A percentile compares a stretch with the other conserved stretches of the same genome.
These are phyloP conservation scores for Drosophila pandora DNA, from an alignment of 1,140 invertebrate species.

Conservation along the genomic window DNA sequence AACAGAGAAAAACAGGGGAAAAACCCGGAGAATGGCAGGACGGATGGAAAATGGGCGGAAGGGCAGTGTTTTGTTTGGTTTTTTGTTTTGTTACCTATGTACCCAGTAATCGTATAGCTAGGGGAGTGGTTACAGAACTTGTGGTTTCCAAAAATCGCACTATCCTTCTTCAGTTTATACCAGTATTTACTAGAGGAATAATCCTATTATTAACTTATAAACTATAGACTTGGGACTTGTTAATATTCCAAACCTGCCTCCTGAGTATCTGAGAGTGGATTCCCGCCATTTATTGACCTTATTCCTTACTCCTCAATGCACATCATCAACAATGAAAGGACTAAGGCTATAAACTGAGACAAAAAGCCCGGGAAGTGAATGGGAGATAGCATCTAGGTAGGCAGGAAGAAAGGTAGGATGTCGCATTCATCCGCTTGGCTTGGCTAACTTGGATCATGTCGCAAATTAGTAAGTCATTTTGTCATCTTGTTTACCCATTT, in stretches of 20 bases:
- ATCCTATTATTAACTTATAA: neutral
- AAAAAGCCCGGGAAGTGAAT: neutral
- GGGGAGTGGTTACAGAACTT: neutral
- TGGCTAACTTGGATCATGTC: conserved; percentile 77
- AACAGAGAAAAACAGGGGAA: conserved; percentile 29
- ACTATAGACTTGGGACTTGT: no score
- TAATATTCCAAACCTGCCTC: neutral
- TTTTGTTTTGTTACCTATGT: conserved; percentile 31
- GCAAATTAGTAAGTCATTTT: conserved; percentile 79
- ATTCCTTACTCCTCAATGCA: conserved; percentile 41
- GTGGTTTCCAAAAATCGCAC: neutral
- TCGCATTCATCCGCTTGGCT: conserved; percentile 53
- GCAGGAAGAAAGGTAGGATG: conserved; percentile 27
- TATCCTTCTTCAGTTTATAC: no score
- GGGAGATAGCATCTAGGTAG: conserved; percentile 30
- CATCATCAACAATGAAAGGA: conserved; percentile 42
- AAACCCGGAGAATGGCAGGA: conserved; percentile 17
- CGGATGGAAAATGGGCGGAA: conserved; percentile 21
- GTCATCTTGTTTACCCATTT: conserved; percentile 53
- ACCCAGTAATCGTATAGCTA: conserved; percentile 37
- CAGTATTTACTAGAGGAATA: neutral
- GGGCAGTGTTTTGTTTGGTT: conserved; percentile 23
- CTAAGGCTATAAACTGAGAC: conserved; percentile 27
- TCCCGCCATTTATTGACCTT: neutral
- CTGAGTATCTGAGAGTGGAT: conserved; percentile 9